Evolutionary conservation across 2,113 vertebrate genomes (phyloP), one percentile per base, ranked within the genome.

Genomic region (Cervus canadensis): DNA sequence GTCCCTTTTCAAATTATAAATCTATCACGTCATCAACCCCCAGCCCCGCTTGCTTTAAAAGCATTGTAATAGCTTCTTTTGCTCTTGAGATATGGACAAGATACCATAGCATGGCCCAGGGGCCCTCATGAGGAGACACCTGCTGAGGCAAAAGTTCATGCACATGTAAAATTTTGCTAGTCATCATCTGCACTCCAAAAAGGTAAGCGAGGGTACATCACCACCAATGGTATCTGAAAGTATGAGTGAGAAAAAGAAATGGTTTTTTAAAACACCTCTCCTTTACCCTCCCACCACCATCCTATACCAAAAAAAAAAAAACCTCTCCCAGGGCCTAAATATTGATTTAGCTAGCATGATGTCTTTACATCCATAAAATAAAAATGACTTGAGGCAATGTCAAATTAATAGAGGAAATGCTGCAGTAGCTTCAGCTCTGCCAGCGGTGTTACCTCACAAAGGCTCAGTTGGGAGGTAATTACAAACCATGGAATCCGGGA

Each of bases 401-500:
- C 95, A 97, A 97, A 97, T 98, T 97, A 98, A 96, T 89, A 90
- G 50, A 92, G 74, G 54, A 97, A 95, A 95, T 74, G 40, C 21
- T 30, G 60, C 56, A 50, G 76, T 89, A 74, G 86, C 45, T 85
- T 92, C 91, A 74, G 87, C 74, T 95, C 93, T 76, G 82, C 92
- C 94, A 96, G 95, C 82, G 40, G 64, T 36, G 89, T 84, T 67
- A 54, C 91, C 33, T 86, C 88, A 97, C 92, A 97, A 93, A 97
- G 93, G 62, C 98, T 97, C 97, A 84, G 95, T 28, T 76, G 96
- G 95, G 90, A 95, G 67, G 95, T 97, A 98, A 98, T 98, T 97
- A 96, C 88, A 98, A 97, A 84, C 78, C 92, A 56, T 36, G 83
- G 96, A 71, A 91, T 93, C 90, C 45, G 0, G 0, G 76, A n/a